Percentiles rank a stretch among this genome's conserved stretches.
These are phyloP conservation scores for Anser brachyrhynchus DNA, from an alignment of 2,113 vertebrate genomes.

Conservation along the genomic window DNA sequence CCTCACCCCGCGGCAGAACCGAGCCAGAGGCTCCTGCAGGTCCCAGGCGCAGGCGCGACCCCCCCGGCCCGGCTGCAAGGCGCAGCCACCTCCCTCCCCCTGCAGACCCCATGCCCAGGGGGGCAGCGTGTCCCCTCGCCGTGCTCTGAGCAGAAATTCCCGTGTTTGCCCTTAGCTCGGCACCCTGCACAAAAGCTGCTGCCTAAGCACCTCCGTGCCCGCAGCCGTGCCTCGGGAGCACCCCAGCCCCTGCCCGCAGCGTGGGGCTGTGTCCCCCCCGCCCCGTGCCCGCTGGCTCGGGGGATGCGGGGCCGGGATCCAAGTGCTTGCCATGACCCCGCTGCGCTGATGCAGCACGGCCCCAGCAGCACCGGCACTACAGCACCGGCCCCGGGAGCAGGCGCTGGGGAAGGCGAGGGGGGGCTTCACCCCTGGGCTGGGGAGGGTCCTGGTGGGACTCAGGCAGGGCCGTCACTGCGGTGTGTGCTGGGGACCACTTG, in stretches of 20 bases:
- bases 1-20: too few species aligned
- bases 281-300: not conserved
- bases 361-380: not conserved
- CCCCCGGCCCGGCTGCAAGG: not conserved
- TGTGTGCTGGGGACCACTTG: not conserved
- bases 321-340: not conserved
- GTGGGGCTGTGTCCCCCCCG: too few species aligned
- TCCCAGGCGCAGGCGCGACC: not conserved
- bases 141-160: not conserved
- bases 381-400: rapidly evolving
- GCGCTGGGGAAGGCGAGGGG: not conserved
- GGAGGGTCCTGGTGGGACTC: not conserved
- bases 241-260: not conserved
- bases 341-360: not conserved
- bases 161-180: not conserved
- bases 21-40: not conserved
- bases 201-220: not conserved
- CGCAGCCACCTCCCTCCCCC: too few species aligned
- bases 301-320: not conserved
- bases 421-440: not conserved
- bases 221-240: not conserved
- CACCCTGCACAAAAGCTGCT: not conserved
- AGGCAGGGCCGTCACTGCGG: not conserved
- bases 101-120: not conserved
- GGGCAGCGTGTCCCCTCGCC: not conserved